A percentile compares a stretch with the other conserved stretches of the same genome.
These are phyloP conservation scores for Bembecia ichneumoniformis DNA, from an alignment of 2,888 invertebrate species.

Conservation along the genomic window DNA sequence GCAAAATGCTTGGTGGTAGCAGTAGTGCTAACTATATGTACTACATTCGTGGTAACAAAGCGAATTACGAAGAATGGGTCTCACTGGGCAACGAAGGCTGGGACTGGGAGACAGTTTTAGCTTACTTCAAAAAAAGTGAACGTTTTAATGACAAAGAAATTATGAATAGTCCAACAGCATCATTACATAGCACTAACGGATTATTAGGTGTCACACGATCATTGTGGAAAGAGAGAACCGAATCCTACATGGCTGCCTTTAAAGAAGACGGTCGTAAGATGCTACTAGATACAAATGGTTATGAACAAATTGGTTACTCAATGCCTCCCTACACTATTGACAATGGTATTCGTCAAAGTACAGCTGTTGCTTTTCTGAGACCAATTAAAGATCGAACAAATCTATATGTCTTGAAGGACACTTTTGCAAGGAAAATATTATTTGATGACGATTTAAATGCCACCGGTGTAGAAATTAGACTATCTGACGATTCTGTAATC, in stretches of 20 bases:
- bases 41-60: constrained; percentile 75
- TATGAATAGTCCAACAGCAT: constrained; percentile 28
- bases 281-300: constrained; percentile 28
- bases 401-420: constrained; percentile 32
- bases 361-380: constrained; percentile 26
- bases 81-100: constrained; percentile 68
- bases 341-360: constrained; percentile 26
- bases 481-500: constrained; percentile 15
- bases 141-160: constrained; percentile 15
- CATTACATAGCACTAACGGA: constrained; percentile 27
- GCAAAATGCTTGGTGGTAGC: constrained; percentile 77
- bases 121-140: constrained; percentile 41
- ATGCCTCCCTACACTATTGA: constrained; percentile 23
- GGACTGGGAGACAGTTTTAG: constrained; percentile 29
- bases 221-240: constrained; percentile 33
- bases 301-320: constrained; percentile 31
- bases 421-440: constrained; percentile 28
- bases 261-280: constrained; percentile 30
- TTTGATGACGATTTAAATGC: constrained; percentile 23
- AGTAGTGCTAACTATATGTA: constrained; percentile 77
- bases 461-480: constrained; percentile 26
- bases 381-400: constrained; percentile 30
- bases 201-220: constrained; percentile 29
- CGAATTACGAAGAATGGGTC: constrained; percentile 81
- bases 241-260: constrained; percentile 37